phyloP scores from a whole-genome alignment of 2,888 invertebrate species.

The Altica lythri region DNA sequence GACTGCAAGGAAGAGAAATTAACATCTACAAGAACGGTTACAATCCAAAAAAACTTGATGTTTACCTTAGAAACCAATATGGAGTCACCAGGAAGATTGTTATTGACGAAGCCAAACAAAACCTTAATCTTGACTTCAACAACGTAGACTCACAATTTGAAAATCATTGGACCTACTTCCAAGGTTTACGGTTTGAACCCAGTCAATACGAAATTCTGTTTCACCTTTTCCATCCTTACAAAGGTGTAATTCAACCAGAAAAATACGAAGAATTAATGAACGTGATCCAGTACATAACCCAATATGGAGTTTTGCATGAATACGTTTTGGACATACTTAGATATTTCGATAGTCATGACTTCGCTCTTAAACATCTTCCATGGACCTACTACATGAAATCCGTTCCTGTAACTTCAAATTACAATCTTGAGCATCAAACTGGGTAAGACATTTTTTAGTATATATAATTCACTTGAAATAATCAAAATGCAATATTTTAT shows the following conservation, averaged over 20 bases:
- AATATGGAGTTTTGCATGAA: background rate
- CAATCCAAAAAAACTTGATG: background rate
- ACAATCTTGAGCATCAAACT: background rate
- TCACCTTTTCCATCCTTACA: background rate
- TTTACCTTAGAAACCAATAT: background rate
- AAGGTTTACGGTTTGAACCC: background rate
- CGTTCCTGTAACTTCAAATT: background rate
- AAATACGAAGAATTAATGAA: background rate
- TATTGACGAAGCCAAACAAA: background rate
- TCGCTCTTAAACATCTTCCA: background rate
- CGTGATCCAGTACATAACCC: background rate
- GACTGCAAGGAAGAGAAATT: background rate
- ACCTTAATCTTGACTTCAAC: background rate
- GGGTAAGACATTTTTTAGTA: background rate
- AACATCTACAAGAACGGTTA: background rate
- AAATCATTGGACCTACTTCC: background rate
- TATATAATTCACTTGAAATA: background rate
- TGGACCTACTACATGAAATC: background rate
- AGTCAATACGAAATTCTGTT: constrained; percentile 1
- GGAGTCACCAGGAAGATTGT: background rate
- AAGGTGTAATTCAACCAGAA: background rate
- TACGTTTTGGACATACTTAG: background rate
- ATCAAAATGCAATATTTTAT: too few species aligned
- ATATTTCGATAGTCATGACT: background rate
- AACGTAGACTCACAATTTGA: background rate